Conservation (phyloP, 2,113 vertebrate genomes). For the Urocolius indicus region DNA sequence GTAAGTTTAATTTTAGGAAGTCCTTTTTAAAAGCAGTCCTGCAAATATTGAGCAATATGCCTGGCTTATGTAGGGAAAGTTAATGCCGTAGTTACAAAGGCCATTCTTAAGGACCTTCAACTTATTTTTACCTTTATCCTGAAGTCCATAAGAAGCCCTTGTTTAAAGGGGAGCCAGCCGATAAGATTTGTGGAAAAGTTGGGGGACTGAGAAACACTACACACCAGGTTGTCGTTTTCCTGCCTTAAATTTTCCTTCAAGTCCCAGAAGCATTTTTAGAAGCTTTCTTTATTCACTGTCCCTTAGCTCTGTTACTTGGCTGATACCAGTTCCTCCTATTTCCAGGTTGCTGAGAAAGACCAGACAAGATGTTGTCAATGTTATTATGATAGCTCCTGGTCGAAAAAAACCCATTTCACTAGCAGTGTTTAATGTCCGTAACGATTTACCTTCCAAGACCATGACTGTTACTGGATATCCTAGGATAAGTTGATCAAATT, state of each 20-base stretch:
- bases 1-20: neutral
- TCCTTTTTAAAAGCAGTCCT: neutral
- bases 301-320: neutral
- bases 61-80: neutral
- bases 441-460: neutral
- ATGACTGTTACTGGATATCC: conserved; percentile 26
- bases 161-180: neutral
- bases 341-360: neutral
- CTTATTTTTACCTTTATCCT: neutral
- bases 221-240: neutral
- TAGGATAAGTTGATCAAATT: conserved; percentile 34
- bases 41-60: neutral
- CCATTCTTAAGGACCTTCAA: neutral
- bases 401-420: neutral
- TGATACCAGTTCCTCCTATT: neutral
- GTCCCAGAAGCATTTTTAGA: neutral
- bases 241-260: conserved; percentile 3
- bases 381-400: conserved; percentile 4
- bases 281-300: neutral
- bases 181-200: neutral
- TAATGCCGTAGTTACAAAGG: neutral
- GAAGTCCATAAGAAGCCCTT: neutral
- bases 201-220: neutral
- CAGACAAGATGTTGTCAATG: neutral
- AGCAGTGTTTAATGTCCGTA: conserved; percentile 1